These are phyloP conservation scores for Passer domesticus DNA, from an alignment of 2,113 vertebrate genomes.

Conservation along the genomic window DNA sequence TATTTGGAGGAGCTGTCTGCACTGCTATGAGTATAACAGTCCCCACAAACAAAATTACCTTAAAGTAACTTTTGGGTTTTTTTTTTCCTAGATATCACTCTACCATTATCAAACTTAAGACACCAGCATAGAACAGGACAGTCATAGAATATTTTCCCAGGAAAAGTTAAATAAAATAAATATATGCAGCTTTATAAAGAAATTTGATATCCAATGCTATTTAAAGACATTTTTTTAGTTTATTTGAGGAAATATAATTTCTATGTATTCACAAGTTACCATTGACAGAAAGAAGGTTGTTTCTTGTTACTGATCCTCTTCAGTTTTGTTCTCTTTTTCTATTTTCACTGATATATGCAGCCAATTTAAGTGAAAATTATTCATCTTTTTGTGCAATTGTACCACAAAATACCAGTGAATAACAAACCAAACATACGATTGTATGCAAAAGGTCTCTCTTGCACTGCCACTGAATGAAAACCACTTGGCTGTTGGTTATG, in stretches of 20 bases:
- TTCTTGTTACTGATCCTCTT: background rate
- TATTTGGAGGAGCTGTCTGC: background rate
- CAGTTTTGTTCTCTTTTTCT: background rate
- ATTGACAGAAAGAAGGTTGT: background rate
- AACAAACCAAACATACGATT: background rate
- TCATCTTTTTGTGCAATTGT: background rate
- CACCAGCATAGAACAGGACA: background rate
- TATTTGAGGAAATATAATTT: background rate
- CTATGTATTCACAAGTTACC: background rate
- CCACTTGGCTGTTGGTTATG: background rate
- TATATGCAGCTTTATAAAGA: background rate
- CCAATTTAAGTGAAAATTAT: background rate
- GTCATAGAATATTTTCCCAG: background rate
- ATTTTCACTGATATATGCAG: background rate
- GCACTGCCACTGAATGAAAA: background rate
- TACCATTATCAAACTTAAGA: background rate
- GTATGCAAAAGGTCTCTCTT: background rate
- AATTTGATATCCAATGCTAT: background rate
- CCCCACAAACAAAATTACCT: background rate
- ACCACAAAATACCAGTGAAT: background rate
- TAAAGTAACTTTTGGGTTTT: rapidly evolving
- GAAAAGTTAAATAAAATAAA: background rate
- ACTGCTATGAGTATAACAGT: background rate
- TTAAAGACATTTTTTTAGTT: background rate
- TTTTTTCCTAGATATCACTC: background rate